Conservation (phyloP, 2,888 invertebrate species). For the Nomada lathburiana region DNA sequence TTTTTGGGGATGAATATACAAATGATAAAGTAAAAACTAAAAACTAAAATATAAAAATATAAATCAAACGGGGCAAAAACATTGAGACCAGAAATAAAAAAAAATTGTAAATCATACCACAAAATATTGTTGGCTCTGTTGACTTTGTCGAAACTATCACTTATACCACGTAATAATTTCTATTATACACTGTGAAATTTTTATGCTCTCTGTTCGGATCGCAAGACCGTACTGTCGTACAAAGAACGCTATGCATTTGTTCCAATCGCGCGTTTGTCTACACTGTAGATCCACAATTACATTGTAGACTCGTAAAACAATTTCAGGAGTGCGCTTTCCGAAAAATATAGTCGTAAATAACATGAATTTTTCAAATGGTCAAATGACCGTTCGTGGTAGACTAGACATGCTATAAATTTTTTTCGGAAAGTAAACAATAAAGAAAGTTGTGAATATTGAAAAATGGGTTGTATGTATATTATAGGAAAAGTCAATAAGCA, state of each 20-base stretch:
- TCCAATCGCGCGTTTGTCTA: not conserved
- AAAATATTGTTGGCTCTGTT: not conserved
- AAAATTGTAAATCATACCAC: not conserved
- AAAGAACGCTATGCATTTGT: conserved; percentile 2
- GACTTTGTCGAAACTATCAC: not conserved
- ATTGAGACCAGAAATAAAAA: not conserved
- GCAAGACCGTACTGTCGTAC: not conserved
- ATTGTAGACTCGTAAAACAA: not conserved
- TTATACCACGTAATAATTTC: not conserved
- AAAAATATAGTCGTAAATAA: conserved; percentile 30
- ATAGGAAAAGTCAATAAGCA: not conserved
- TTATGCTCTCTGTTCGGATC: not conserved
- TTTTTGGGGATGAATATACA: conserved; percentile 29
- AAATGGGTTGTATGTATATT: conserved; percentile 6
- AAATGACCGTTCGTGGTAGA: conserved; percentile 26
- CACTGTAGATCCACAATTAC: no score
- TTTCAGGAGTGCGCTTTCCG: conserved; percentile 23
- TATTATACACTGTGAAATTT: not conserved
- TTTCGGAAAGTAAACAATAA: not conserved
- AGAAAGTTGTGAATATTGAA: conserved; percentile 16
- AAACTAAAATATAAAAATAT: conserved; percentile 22
- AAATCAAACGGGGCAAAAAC: conserved; percentile 25
- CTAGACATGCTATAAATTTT: conserved; percentile 25
- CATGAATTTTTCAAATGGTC: conserved; percentile 38
- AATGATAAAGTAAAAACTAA: conserved; percentile 20